Evolutionary conservation across 2,888 invertebrate genomes (phyloP), one percentile per base, ranked within the genome.

Genomic region (Xestia c-nigrum): DNA sequence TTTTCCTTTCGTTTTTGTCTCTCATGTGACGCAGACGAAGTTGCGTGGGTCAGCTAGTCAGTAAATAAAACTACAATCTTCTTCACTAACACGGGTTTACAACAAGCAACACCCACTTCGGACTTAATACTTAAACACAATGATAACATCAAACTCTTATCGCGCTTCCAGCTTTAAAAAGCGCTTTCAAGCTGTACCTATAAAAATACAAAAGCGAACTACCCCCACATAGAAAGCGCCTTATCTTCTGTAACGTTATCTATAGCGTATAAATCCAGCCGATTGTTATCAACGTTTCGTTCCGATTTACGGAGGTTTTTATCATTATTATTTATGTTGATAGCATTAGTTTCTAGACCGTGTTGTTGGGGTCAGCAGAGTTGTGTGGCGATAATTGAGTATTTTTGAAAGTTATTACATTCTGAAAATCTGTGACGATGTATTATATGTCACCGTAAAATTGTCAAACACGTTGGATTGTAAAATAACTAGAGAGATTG

Each of bases 321-420:
- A 87, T 87, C 85, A 77, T 81, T 87, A 87, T 81, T 87, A 86
- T 86, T 85, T 85, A 87, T 83, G 75, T 78, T 74, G 85, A 85
- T 87, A 76, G 73, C 74, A 68, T 75, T 86, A 84, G 75, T 81
- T 85, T 85, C 40, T 70, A 59, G 74, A 57, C 43, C 57, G 47
- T 73, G 24, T 70, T 46, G 46, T 64, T 64, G 43, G 43, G 63
- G 55, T 64, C 67, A 78, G 69, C n/a, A 38, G 64, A 43, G 40
- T 55, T 73, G 38, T 55, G 14, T 46, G n/a, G 38, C n/a, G n/a
- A n/a, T 40, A 57, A 64, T 68, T 38, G 57, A 65, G 40, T 43
- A 50, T 59, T 63, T 24, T 64, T 9, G 31, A 59, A 59, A 7
- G 31, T 16, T 31, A 16, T 59, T 24, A 57, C 14, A 57, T 14